Base-by-base conservation (phyloP, 2,113 vertebrate species). In the Romanogobio albipinnatus region DNA sequence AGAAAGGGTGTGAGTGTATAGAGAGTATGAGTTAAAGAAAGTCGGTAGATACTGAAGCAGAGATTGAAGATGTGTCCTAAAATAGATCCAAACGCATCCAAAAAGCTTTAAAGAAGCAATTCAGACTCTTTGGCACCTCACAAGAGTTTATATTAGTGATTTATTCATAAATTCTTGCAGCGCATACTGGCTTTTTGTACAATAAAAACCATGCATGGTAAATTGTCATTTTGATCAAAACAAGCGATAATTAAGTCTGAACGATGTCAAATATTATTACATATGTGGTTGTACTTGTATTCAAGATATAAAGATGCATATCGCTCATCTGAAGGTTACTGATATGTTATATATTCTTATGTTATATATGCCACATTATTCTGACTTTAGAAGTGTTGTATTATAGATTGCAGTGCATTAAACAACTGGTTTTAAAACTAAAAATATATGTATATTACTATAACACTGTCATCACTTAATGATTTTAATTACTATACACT, bases 1-100 rank as follows among this genome's bases (percentile, higher is more conserved):
- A 61, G 14, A 79, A 71, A 81, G 73, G 8, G 75, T 11, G n/a
- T 19, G 36, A 64, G 61, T 53, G 79, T 53, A 56, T 49, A 73
- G 19, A 43, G 29, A 70, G 2, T 49, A 74, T 74, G 1, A 49
- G 29, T 47, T 47, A 11, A 62, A 47, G 36, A 36, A 58, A 85
- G 84, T 5, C 3, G 5, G 24, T 17, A 53, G n/a, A 76, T 68
- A 56, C 17, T 71, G 39, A 75, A n/a, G 29, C 33, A 81, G 39
- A 73, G 19, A 81, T 13, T 2, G 1, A 62, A 39, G 53, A 56
- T n/a, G 14, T 24, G 29, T 79, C 14, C n/a, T 45, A 77, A 58
- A 58, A 68, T 9, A 74, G 45, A 73, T 73, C 22, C 10, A 22
- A n/a, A 73, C 3, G 22, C 7, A 2, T 47, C 17, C 17, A n/a